Evolutionary conservation across 2,888 invertebrate species (phyloP).

Genomic region (Siphlonurus alternatus): DNA sequence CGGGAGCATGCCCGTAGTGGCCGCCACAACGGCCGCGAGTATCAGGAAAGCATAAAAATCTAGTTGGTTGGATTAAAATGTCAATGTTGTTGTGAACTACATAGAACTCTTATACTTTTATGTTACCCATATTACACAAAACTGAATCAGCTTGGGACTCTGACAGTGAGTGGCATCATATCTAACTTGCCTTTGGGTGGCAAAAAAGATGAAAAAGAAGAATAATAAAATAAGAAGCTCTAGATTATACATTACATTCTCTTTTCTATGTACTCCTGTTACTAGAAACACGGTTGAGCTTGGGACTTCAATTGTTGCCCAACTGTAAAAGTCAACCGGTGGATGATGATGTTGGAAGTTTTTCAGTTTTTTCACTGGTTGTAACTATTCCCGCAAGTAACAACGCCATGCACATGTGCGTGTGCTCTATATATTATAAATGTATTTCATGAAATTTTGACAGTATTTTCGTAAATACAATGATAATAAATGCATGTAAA

Average conservation of each 20-base stretch:
- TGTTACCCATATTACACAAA: not conserved
- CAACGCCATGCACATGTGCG: no score
- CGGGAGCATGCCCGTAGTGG: conserved; percentile 1
- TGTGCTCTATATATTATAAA: no score
- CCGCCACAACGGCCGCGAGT: conserved; percentile 1
- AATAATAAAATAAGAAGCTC: not conserved
- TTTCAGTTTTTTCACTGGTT: no score
- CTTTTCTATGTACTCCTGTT: not conserved
- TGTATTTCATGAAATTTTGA: no score
- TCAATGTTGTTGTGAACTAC: not conserved
- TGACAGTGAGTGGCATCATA: not conserved
- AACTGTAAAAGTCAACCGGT: no score
- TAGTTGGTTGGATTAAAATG: not conserved
- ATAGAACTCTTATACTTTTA: not conserved
- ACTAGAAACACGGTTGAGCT: not conserved
- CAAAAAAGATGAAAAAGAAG: no score
- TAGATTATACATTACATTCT: not conserved
- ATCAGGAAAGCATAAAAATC: not conserved
- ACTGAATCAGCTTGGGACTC: not conserved
- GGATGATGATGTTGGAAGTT: no score
- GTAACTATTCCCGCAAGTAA: no score
- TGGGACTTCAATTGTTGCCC: not conserved
- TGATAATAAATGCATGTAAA: no score
- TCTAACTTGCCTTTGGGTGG: no score
- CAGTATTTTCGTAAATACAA: no score